phyloP scores from a whole-genome alignment of 1,140 invertebrate species.

The Bombus polaris region DNA sequence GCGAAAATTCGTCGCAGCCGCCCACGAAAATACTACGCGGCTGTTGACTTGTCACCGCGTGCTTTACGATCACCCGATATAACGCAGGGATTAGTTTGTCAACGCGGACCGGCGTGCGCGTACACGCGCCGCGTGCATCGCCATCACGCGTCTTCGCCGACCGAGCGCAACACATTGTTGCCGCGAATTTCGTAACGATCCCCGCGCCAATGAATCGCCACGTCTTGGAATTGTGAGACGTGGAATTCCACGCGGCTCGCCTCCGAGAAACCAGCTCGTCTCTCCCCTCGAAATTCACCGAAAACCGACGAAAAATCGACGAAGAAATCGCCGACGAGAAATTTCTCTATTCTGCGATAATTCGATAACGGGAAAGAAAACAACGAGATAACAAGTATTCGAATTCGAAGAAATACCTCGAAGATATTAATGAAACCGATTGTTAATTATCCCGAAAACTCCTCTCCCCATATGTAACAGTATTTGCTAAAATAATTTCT shows the following conservation, averaged over 20 bases:
- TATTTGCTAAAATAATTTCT: no score
- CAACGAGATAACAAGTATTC: no score
- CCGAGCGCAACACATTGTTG: conserved; percentile 18
- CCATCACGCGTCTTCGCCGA: conserved; percentile 27
- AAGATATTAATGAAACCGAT: no score
- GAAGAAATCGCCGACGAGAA: not conserved
- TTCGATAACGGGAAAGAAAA: no score
- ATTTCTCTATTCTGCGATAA: not conserved
- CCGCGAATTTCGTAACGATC: conserved; percentile 10
- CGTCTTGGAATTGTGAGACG: not conserved
- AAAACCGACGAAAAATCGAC: not conserved
- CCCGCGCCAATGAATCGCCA: not conserved
- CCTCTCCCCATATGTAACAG: no score
- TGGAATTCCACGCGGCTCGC: not conserved
- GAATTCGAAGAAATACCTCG: no score
- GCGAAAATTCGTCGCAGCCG: conserved; percentile 73
- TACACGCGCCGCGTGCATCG: conserved; percentile 49
- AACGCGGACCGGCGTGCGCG: conserved; percentile 72
- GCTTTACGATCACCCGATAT: conserved; percentile 78
- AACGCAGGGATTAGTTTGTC: conserved; percentile 80
- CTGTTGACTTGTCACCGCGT: conserved; percentile 73
- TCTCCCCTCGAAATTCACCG: not conserved
- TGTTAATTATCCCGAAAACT: no score
- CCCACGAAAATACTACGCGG: conserved; percentile 76
- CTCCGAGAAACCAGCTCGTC: no score